Percentiles rank a stretch among this genome's conserved stretches.
Conservation (phyloP, 2,113 vertebrate species). For the Tor tambroides region DNA sequence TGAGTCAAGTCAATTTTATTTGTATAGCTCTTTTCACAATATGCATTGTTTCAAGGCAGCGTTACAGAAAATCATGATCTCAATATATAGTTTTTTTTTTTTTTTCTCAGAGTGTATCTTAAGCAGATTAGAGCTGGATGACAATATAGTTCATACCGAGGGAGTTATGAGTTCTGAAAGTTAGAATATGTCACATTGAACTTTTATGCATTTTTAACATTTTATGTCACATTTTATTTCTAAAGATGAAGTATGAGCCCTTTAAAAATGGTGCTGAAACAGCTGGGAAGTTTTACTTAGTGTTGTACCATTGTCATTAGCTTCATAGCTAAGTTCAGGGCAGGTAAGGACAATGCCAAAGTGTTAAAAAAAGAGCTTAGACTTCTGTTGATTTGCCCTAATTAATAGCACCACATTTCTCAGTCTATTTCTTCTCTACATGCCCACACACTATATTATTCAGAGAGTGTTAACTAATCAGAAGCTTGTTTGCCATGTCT, state of each 20-base stretch:
- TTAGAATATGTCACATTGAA: neutral
- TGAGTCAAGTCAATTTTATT: neutral
- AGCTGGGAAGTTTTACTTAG: neutral
- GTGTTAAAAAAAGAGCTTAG: neutral
- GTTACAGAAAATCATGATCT: neutral
- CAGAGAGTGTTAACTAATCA: neutral
- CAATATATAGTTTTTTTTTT: too few species aligned
- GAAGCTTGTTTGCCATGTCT: neutral
- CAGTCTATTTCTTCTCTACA: neutral
- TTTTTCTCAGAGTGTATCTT: neutral
- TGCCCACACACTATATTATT: neutral
- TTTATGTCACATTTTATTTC: neutral
- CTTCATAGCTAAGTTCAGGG: too few species aligned
- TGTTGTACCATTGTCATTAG: too few species aligned
- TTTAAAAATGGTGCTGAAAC: neutral
- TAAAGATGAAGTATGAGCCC: neutral
- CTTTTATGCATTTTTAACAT: too few species aligned
- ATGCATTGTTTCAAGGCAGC: neutral
- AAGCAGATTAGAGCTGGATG: neutral
- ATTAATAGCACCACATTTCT: neutral
- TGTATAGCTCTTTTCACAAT: neutral
- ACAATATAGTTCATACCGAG: neutral
- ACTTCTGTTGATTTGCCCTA: neutral
- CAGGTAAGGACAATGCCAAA: too few species aligned
- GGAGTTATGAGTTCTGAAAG: neutral